Evolutionary conservation across 2,888 invertebrate genomes (phyloP).

Genomic region (Oxyteleia sp.): DNA sequence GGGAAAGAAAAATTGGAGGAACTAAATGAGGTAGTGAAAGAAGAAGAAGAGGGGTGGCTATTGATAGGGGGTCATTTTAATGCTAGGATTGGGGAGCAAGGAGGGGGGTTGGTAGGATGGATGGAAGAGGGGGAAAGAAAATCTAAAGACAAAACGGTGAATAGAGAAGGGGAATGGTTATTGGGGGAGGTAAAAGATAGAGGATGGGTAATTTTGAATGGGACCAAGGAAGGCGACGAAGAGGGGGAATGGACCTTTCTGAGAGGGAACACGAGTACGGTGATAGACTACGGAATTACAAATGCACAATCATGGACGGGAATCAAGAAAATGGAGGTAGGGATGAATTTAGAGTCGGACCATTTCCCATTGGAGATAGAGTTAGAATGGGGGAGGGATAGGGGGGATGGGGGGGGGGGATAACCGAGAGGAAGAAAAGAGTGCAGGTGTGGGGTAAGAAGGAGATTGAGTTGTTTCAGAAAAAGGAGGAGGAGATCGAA

Average conservation of each 20-base stretch:
- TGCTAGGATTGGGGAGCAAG: constrained; percentile 15
- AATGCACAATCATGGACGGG: no score
- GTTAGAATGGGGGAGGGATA: no score
- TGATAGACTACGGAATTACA: constrained; percentile 31
- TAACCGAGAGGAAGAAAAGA: no score
- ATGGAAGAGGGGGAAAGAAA: constrained; percentile 15
- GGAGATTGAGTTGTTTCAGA: no score
- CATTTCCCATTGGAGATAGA: no score
- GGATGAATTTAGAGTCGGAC: no score
- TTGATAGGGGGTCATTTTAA: constrained; percentile 58
- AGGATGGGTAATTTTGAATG: constrained; percentile 51
- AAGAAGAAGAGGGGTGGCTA: constrained; percentile 2
- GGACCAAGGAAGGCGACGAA: constrained; percentile 39
- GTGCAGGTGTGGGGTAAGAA: no score
- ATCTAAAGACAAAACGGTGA: constrained; percentile 41
- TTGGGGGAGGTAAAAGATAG: constrained; percentile 4
- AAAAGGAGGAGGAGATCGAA: no score
- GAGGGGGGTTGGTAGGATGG: neutral
- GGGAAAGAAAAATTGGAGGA: neutral
- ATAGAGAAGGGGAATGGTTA: constrained; percentile 21
- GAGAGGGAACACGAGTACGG: constrained; percentile 16
- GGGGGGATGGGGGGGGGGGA: no score
- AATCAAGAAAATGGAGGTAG: no score
- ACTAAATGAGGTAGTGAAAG: neutral
- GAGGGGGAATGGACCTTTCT: constrained; percentile 35